phyloP scores from a whole-genome alignment of 2,888 invertebrate genomes.

The Copidosoma aretas region DNA sequence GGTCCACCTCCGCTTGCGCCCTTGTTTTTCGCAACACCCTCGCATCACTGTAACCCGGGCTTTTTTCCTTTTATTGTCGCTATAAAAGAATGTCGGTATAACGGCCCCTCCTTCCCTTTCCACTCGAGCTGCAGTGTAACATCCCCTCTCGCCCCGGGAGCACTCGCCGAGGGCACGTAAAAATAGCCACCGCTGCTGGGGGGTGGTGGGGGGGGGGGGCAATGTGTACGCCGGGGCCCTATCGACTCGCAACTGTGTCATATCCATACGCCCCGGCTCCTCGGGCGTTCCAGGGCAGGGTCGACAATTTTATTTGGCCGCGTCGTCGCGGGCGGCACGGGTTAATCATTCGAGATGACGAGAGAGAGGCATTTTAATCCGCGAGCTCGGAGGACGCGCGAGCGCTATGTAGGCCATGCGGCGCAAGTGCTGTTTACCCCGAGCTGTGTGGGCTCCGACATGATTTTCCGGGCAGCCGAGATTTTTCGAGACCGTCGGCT shows the following conservation, averaged over 20 bases:
- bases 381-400: not conserved
- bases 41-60: no score
- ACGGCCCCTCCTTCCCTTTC: no score
- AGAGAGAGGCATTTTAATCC: not conserved
- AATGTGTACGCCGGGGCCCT: no score
- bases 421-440: not conserved
- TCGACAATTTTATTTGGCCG: not conserved
- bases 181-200: conserved; percentile 16
- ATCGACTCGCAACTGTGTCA: no score
- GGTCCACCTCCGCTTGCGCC: no score
- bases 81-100: no score
- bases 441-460: not conserved
- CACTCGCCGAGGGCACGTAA: conserved; percentile 1
- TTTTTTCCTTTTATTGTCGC: no score
- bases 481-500: conserved; percentile 7
- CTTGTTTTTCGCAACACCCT: no score
- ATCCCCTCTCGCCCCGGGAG: not conserved
- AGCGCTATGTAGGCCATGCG: not conserved
- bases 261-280: no score
- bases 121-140: no score
- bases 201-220: no score
- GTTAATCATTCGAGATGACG: not conserved
- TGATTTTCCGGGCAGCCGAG: not conserved
- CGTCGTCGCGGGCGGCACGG: no score
- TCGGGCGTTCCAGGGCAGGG: not conserved